Percentiles rank a stretch among this genome's conserved stretches.
Evolutionary conservation across 2,888 invertebrate genomes (phyloP).

Genomic region (Lathronympha strigana): DNA sequence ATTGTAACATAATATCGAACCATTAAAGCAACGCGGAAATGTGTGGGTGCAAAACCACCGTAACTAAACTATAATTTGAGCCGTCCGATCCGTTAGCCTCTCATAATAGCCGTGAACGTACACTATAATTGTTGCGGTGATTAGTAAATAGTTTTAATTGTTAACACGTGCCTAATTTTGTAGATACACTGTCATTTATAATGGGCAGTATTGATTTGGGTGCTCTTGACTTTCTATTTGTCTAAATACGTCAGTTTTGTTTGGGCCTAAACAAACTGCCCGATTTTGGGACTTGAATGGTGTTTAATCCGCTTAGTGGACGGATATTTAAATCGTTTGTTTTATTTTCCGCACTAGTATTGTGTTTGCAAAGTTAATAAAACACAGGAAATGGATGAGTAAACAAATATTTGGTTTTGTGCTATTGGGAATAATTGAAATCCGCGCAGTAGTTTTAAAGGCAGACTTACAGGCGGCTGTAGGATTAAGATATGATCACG

Average conservation of each 20-base stretch:
- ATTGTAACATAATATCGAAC: constrained; percentile 79
- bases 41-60: constrained; percentile 83
- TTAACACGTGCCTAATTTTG: constrained; percentile 72
- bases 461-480: constrained; percentile 7
- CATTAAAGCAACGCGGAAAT: constrained; percentile 80
- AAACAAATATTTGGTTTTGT: constrained; percentile 7
- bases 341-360: constrained; percentile 17
- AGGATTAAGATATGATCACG: background rate
- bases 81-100: constrained; percentile 72
- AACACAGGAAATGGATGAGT: constrained; percentile 23
- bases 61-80: constrained; percentile 82
- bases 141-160: constrained; percentile 79
- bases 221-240: constrained; percentile 68
- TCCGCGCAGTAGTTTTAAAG: constrained; percentile 1
- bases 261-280: constrained; percentile 37
- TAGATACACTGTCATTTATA: constrained; percentile 53
- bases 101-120: constrained; percentile 72
- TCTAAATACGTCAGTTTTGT: constrained; percentile 44
- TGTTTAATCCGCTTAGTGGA: constrained; percentile 33
- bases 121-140: constrained; percentile 73
- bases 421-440: background rate
- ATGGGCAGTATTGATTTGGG: constrained; percentile 54
- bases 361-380: constrained; percentile 17
- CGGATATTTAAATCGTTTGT: constrained; percentile 22
- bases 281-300: constrained; percentile 27